phyloP scores from a whole-genome alignment of 2,888 invertebrate genomes.

The Epistrophe eligans region DNA sequence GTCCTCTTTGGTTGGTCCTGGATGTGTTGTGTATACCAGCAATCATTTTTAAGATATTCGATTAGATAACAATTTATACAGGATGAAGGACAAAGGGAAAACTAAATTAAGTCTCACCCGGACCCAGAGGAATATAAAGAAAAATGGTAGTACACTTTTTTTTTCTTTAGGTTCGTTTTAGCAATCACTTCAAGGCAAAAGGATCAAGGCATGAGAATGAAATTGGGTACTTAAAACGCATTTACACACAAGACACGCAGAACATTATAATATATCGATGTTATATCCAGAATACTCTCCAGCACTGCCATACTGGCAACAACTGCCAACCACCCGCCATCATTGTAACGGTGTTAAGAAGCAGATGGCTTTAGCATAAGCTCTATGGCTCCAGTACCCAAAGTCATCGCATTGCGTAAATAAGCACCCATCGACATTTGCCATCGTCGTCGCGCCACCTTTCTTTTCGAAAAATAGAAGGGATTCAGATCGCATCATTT shows the following conservation, averaged over 20 bases:
- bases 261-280: slow-evolving; percentile 77
- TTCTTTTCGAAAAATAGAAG: slow-evolving; percentile 19
- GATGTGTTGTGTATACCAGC: slow-evolving; percentile 37
- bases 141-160: slow-evolving; percentile 35
- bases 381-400: slow-evolving; percentile 46
- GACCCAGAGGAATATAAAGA: slow-evolving; percentile 9
- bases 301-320: background rate
- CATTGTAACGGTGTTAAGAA: slow-evolving; percentile 50
- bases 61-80: slow-evolving; percentile 70
- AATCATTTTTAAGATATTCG: slow-evolving; percentile 73
- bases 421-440: slow-evolving; percentile 39
- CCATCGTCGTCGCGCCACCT: slow-evolving; percentile 15
- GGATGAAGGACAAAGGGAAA: slow-evolving; percentile 48
- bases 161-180: slow-evolving; percentile 2
- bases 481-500: slow-evolving; percentile 37
- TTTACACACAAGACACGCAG: slow-evolving; percentile 78
- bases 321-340: slow-evolving; percentile 31
- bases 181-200: slow-evolving; percentile 71
- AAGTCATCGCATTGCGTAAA: slow-evolving; percentile 75
- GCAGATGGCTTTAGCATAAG: slow-evolving; percentile 64
- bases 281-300: slow-evolving; percentile 64
- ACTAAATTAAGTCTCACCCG: slow-evolving; percentile 47
- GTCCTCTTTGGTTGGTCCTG: background rate
- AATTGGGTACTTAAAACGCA: slow-evolving; percentile 78
- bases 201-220: slow-evolving; percentile 75